These are phyloP conservation scores for Lanius collurio DNA, from an alignment of 2,113 vertebrate species.

Conservation along the genomic window DNA sequence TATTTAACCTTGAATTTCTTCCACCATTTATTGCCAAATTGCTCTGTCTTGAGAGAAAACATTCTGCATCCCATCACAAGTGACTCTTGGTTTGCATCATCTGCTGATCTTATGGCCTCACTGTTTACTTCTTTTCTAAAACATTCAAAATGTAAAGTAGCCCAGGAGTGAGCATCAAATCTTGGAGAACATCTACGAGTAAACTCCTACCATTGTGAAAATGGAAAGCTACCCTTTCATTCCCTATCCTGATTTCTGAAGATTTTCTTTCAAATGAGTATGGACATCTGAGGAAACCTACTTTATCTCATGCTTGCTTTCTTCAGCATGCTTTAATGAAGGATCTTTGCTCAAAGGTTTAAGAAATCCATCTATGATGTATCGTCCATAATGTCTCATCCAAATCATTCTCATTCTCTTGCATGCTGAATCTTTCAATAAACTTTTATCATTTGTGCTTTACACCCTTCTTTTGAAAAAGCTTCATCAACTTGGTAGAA, in stretches of 20 bases:
- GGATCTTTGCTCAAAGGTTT: neutral
- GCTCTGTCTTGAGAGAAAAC: neutral
- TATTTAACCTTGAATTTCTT: neutral
- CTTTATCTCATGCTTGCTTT: neutral
- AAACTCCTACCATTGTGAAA: neutral
- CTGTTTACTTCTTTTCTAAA: neutral
- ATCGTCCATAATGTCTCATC: neutral
- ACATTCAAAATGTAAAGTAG: neutral
- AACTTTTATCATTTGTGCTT: neutral
- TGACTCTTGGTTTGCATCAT: neutral
- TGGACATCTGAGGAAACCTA: neutral
- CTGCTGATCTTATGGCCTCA: neutral
- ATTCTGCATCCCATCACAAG: neutral
- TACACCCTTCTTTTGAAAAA: neutral
- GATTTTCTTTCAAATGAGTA: neutral
- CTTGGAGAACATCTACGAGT: neutral
- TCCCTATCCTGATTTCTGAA: neutral
- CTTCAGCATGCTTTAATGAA: neutral
- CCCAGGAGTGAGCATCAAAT: neutral
- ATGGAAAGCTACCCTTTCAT: neutral
- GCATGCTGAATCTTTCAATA: neutral
- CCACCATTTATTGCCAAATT: neutral
- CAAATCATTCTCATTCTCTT: neutral
- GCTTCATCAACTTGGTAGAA: neutral
- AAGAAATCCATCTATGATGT: neutral